These are phyloP conservation scores for Lepidocyrtoides sp. DNA, from an alignment of 2,888 invertebrate species.

Conservation along the genomic window DNA sequence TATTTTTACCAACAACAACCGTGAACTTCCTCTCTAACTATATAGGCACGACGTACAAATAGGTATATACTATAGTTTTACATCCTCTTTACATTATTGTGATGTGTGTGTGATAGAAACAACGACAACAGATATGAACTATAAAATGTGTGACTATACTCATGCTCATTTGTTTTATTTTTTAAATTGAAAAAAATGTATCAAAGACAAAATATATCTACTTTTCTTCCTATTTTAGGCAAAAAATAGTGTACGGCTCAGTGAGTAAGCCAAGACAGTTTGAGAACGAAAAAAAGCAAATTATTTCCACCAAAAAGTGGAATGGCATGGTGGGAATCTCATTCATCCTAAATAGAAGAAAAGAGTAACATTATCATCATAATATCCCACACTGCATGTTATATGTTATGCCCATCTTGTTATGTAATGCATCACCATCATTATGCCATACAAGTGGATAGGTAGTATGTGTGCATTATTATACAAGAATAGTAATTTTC, in stretches of 20 bases:
- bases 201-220: neutral
- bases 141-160: conserved; percentile 34
- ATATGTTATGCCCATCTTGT: neutral
- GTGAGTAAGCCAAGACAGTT: neutral
- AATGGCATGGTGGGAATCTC: conserved; percentile 44
- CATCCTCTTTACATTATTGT: too few species aligned
- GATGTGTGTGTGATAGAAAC: too few species aligned
- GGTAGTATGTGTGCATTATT: neutral
- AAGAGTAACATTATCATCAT: neutral
- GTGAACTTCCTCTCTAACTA: conserved; percentile 12
- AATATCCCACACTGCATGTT: neutral
- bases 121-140: neutral
- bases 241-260: neutral
- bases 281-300: conserved; percentile 24
- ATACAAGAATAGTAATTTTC: neutral
- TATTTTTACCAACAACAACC: conserved; percentile 10
- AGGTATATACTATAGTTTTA: neutral
- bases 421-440: neutral
- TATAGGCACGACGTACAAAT: neutral
- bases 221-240: neutral
- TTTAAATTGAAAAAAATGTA: neutral
- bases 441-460: neutral
- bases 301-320: conserved; percentile 47
- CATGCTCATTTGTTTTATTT: neutral
- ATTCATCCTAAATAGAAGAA: conserved; percentile 6